These are phyloP conservation scores for Eupithecia tripunctaria DNA, from an alignment of 2,888 invertebrate genomes.

Conservation along the genomic window DNA sequence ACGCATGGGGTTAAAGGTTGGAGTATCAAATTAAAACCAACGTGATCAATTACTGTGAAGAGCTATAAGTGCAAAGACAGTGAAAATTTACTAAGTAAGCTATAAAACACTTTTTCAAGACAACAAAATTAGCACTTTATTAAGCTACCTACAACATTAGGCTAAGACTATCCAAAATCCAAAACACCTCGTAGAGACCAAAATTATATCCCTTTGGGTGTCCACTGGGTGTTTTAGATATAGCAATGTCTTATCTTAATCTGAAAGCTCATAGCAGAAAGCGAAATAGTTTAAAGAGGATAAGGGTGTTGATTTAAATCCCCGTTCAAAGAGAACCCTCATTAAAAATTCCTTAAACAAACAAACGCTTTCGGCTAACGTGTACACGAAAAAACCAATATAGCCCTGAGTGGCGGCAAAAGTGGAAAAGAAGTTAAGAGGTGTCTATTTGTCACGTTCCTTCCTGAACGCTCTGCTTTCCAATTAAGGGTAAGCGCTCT, in stretches of 20 bases:
- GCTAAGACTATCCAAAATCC: background rate
- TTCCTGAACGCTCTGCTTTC: slow-evolving; percentile 84
- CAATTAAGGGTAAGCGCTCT: slow-evolving; percentile 85
- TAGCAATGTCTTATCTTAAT: no score
- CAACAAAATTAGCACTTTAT: background rate
- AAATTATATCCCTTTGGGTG: no score
- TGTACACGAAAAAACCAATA: slow-evolving; percentile 80
- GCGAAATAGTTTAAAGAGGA: background rate
- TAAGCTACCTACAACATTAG: background rate
- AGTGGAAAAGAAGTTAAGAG: slow-evolving; percentile 84
- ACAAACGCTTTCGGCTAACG: slow-evolving; percentile 73
- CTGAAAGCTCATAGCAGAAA: background rate
- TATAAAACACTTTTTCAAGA: background rate
- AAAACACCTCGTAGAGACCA: no score
- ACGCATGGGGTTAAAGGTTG: slow-evolving; percentile 56
- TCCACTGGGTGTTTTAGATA: no score
- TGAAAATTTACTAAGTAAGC: slow-evolving; percentile 3
- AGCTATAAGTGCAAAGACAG: slow-evolving; percentile 64
- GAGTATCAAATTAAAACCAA: slow-evolving; percentile 59
- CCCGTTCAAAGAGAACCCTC: slow-evolving; percentile 57
- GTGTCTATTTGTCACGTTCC: slow-evolving; percentile 85
- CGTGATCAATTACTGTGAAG: slow-evolving; percentile 65
- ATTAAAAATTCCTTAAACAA: slow-evolving; percentile 79
- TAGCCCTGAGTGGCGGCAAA: slow-evolving; percentile 75
- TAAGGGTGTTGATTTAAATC: slow-evolving; percentile 44